These are phyloP conservation scores for Lymantria monacha DNA, from an alignment of 2,888 invertebrate genomes.

Conservation along the genomic window DNA sequence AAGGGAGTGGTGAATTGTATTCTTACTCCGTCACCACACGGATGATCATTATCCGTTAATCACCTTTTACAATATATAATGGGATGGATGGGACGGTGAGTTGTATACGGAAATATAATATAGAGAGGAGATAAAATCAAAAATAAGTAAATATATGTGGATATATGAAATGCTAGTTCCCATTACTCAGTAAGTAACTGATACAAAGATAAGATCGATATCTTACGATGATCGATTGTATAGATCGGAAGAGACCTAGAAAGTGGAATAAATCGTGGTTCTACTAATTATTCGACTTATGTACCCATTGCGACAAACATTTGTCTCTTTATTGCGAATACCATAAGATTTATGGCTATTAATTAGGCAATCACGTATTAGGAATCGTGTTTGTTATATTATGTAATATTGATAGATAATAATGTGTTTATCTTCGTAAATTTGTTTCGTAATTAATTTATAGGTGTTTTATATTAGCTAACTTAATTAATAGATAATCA, in stretches of 20 bases:
- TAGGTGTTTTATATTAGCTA: slow-evolving; percentile 42
- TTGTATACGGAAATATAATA: background rate
- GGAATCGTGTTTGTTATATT: slow-evolving; percentile 60
- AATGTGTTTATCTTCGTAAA: slow-evolving; percentile 59
- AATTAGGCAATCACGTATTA: slow-evolving; percentile 47
- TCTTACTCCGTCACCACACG: no score
- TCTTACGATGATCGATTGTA: slow-evolving; percentile 68
- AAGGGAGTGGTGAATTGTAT: no score
- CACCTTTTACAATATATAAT: no score
- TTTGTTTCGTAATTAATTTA: slow-evolving; percentile 50
- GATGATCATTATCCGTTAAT: no score
- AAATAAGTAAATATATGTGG: slow-evolving; percentile 24
- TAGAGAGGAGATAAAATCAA: slow-evolving; percentile 13
- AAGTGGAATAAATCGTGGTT: slow-evolving; percentile 75
- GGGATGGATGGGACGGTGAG: no score
- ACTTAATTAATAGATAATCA: background rate
- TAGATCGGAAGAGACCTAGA: slow-evolving; percentile 64
- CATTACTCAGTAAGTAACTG: slow-evolving; percentile 50
- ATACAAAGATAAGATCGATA: slow-evolving; percentile 61
- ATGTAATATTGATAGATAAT: slow-evolving; percentile 57
- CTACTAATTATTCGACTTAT: slow-evolving; percentile 73
- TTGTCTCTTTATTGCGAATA: slow-evolving; percentile 69
- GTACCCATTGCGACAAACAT: slow-evolving; percentile 64
- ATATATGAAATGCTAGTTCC: slow-evolving; percentile 46
- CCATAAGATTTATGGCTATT: slow-evolving; percentile 62